Evolutionary conservation across 2,797 vertebrate genomes (phyloP).

Genomic region (Tragopan temminckii): DNA sequence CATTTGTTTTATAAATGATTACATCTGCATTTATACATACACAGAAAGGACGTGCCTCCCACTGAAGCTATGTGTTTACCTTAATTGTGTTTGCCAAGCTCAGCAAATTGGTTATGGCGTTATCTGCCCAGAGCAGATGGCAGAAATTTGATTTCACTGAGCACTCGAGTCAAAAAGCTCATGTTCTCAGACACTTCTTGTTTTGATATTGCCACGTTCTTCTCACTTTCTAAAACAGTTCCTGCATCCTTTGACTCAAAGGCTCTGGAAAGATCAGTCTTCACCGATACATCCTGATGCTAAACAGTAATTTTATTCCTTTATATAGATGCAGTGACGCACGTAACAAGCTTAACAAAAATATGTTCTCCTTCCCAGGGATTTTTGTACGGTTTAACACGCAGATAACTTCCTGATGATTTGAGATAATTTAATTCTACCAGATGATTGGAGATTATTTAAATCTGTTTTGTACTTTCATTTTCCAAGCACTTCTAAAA

Average conservation of each 20-base stretch:
- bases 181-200: background rate
- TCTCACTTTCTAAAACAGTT: background rate
- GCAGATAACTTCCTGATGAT: background rate
- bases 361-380: background rate
- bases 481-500: background rate
- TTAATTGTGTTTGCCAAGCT: background rate
- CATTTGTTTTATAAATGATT: background rate
- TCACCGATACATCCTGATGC: background rate
- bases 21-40: background rate
- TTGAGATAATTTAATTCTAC: background rate
- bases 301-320: constrained; percentile 18
- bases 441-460: background rate
- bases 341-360: constrained; percentile 25
- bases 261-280: background rate
- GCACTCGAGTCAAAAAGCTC: background rate
- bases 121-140: background rate
- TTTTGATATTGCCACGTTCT: background rate
- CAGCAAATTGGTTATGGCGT: background rate
- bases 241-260: background rate
- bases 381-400: background rate
- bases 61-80: background rate
- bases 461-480: background rate
- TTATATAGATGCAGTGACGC: background rate
- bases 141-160: background rate
- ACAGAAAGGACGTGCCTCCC: background rate